phyloP scores from a whole-genome alignment of 2,888 invertebrate genomes.

The Tricholauxania praeusta region DNA sequence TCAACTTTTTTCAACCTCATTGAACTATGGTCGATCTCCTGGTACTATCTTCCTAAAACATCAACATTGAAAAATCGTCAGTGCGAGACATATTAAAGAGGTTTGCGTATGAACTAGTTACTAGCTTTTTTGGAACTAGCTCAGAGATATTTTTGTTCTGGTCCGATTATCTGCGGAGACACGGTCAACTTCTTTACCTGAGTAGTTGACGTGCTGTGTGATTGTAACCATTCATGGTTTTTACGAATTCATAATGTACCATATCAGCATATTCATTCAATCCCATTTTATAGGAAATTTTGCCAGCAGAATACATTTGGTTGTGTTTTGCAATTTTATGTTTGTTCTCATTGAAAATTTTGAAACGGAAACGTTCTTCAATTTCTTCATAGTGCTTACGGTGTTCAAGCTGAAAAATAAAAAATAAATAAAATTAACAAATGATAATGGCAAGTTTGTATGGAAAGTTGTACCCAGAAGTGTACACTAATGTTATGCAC shows the following conservation, averaged over 20 bases:
- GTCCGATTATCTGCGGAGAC: too few relatives aligned
- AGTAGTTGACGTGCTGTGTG: conserved; percentile 55
- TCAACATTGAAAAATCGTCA: too few relatives aligned
- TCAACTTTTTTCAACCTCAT: too few relatives aligned
- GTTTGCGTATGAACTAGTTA: too few relatives aligned
- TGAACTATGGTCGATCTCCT: too few relatives aligned
- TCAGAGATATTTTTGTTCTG: neutral
- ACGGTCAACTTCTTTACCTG: conserved; percentile 49
- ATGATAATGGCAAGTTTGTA: neutral
- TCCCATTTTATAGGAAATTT: conserved; percentile 75
- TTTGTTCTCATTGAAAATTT: conserved; percentile 90
- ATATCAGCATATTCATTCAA: conserved; percentile 90
- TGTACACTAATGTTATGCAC: too few relatives aligned
- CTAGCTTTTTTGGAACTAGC: too few relatives aligned
- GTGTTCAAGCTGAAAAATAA: conserved; percentile 69
- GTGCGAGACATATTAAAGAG: too few relatives aligned
- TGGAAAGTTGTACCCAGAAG: too few relatives aligned
- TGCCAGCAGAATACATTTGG: conserved; percentile 76
- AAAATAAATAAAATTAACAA: neutral
- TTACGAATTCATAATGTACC: conserved; percentile 85
- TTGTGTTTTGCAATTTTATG: conserved; percentile 89
- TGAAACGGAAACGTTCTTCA: conserved; percentile 88
- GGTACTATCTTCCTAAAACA: too few relatives aligned
- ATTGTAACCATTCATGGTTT: conserved; percentile 77
- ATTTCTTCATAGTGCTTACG: conserved; percentile 77